phyloP scores from a whole-genome alignment of 2,113 vertebrate species.

The Sorex araneus region DNA sequence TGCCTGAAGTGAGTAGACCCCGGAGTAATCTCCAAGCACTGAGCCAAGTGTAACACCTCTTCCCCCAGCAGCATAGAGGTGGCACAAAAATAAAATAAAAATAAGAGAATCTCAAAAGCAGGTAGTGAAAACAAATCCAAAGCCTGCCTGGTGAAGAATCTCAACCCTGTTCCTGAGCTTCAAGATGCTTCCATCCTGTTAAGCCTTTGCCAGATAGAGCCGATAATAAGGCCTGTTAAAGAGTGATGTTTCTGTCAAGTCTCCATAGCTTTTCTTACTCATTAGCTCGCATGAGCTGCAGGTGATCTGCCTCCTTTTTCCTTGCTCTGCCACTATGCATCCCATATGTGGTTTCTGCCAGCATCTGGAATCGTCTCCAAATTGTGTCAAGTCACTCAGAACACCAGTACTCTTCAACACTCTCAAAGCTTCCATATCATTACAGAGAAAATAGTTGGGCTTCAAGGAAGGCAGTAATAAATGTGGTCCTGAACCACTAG shows the following conservation, averaged over 20 bases:
- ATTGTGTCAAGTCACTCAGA: not conserved
- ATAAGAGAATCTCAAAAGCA: not conserved
- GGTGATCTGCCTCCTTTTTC: constrained; percentile 66
- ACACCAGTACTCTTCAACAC: not conserved
- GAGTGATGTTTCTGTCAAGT: rapidly evolving
- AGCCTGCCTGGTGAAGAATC: not conserved
- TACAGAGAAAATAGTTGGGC: not conserved
- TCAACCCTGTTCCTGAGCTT: not conserved
- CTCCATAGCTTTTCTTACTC: constrained; percentile 39
- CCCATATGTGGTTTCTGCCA: not conserved
- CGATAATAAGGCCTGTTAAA: rapidly evolving
- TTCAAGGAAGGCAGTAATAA: not conserved
- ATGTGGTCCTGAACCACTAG: not conserved
- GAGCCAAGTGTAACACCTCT: no score
- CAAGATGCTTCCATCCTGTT: not conserved
- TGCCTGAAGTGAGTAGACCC: no score
- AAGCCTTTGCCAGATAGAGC: not conserved
- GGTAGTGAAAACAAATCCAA: not conserved
- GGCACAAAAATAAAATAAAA: no score
- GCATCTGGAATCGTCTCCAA: not conserved
- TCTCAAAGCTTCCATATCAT: not conserved
- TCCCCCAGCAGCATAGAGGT: no score
- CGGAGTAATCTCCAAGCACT: no score
- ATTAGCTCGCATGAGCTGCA: not conserved
- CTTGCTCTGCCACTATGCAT: not conserved